Base-by-base conservation (phyloP, 1,140 invertebrate genomes). In the Heliothis subflexa region DNA sequence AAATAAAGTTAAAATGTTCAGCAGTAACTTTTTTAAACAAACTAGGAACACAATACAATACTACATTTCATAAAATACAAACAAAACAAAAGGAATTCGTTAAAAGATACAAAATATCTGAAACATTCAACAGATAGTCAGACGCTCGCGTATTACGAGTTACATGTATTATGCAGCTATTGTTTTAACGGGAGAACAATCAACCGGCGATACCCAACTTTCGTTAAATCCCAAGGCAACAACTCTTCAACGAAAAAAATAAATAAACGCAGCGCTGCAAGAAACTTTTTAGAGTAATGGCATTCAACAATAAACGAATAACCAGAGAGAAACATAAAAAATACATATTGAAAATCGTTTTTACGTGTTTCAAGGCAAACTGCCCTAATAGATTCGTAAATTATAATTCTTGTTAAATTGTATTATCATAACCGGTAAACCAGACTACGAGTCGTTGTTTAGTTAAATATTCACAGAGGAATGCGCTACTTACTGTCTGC, bases 331-430 rank as follows among this genome's bases (percentile, higher is more conserved):
- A 50, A 21, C 16, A 49, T 11, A 68, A 68, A 68, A 47, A 18
- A 13, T 49, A 66, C 18, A 18, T 50, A 28, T 18, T 14, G 50
- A 70, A 52, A 52, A 21, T 14, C 13, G 45, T 70, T 50, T 70
- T 70, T 70, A 25, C 66, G 28, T 12, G 40, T 66, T 70, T 28
- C 66, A 70, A 70, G 66, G 66, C 47, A 25, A 70, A 70, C 66
- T 14, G 47, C 47, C 14, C 21, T 50, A 52, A 70, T 21, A 66
- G 62, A 70, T 70, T 70, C 50, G 50, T n/a, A n/a, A 70, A 50
- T 70, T 70, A 70, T 52, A 52, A 70, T 70, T 13, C 11, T 13
- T 66, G 16, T 47, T 45, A 59, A 10, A 64, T 64, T 52, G 28
- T 70, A 64, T 64, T 68, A 50, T 70, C 45, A 70, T 70, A 70